phyloP scores from a whole-genome alignment of 2,113 vertebrate genomes.

The Pongo pygmaeus region DNA sequence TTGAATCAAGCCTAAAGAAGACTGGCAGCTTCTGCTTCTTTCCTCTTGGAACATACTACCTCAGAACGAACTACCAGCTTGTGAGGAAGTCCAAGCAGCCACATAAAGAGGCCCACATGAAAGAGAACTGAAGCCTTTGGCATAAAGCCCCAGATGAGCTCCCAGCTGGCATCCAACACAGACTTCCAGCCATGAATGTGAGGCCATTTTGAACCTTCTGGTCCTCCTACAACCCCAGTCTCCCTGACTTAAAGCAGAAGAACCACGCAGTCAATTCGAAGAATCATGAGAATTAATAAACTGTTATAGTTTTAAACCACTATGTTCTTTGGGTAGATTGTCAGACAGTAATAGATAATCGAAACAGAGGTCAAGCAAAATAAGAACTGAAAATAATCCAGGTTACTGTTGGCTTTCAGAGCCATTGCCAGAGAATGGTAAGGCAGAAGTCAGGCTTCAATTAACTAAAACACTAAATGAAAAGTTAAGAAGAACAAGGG shows the following conservation, averaged over 20 bases:
- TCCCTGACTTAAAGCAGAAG: not conserved
- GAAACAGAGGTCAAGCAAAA: not conserved
- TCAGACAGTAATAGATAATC: not conserved
- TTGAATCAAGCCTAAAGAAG: not conserved
- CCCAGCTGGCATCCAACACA: not conserved
- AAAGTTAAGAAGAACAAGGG: conserved; percentile 4
- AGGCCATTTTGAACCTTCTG: not conserved
- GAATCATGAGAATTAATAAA: not conserved
- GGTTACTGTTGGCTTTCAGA: not conserved
- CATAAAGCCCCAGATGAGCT: not conserved
- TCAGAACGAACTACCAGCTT: not conserved
- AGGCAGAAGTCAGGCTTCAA: not conserved
- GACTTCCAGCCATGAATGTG: not conserved
- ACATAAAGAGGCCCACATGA: not conserved
- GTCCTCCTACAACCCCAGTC: not conserved
- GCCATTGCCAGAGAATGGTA: not conserved
- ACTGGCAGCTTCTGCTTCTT: not conserved
- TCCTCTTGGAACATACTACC: not conserved
- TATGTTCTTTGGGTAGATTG: not conserved
- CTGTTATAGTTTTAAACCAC: not conserved
- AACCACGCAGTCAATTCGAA: not conserved
- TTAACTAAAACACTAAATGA: not conserved
- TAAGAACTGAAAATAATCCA: conserved; percentile 8
- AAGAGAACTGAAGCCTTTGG: not conserved
- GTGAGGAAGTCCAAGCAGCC: not conserved